These are phyloP conservation scores for Nibea coibor DNA, from an alignment of 2,113 vertebrate species.

Conservation along the genomic window DNA sequence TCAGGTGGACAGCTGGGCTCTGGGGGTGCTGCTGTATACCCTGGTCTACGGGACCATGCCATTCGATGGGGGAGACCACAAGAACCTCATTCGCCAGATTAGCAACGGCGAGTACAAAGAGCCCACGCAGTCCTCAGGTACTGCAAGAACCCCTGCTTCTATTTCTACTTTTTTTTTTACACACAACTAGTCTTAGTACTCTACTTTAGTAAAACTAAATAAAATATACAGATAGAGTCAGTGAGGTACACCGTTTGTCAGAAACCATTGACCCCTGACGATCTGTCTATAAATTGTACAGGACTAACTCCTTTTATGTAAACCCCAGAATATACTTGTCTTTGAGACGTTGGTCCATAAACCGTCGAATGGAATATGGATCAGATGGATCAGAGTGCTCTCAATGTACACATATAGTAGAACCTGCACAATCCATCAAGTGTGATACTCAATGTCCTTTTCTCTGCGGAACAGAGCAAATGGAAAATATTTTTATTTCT, in stretches of 20 bases:
- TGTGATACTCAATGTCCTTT: not conserved
- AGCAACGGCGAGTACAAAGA: conserved; percentile 99
- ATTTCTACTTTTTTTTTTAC: not conserved
- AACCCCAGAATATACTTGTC: conserved; percentile 8
- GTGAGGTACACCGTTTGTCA: not conserved
- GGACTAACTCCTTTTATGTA: not conserved
- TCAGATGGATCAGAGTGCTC: not conserved
- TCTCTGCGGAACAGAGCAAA: not conserved
- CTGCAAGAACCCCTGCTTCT: not conserved
- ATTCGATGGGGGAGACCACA: conserved; percentile 97
- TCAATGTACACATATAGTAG: not conserved
- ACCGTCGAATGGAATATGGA: conserved; percentile 18
- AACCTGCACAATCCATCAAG: conserved; percentile 2
- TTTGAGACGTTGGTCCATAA: not conserved
- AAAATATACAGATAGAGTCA: conserved; percentile 10
- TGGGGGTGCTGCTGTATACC: conserved; percentile 97
- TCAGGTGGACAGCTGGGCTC: conserved; percentile 99
- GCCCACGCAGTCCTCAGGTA: conserved; percentile 98
- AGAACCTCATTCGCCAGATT: conserved; percentile 98
- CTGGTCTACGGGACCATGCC: conserved; percentile 99
- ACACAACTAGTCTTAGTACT: conserved; percentile 6
- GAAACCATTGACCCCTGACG: not conserved
- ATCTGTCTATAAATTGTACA: conserved; percentile 10
- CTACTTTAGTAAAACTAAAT: conserved; percentile 8
- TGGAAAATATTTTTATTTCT: not conserved